phyloP scores from a whole-genome alignment of 2,113 vertebrate species.

The Ginglymostoma cirratum region DNA sequence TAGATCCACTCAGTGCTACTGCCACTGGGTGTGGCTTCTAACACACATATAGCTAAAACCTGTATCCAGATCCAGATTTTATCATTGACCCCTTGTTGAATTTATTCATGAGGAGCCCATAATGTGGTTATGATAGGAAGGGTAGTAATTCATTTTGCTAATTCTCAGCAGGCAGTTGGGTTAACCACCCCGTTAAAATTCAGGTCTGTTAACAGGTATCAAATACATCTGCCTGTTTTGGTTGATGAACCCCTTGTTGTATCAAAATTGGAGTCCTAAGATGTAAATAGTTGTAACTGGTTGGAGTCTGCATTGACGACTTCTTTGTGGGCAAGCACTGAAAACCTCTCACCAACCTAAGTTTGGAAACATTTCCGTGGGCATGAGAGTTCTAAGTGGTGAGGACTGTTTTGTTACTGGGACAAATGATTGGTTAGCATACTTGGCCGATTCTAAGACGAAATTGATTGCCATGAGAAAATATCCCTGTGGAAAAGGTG shows the following conservation, averaged over 20 bases:
- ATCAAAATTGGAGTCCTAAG: not conserved
- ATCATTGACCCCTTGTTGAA: not conserved
- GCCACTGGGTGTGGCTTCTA: not conserved
- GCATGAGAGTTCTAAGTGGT: not conserved
- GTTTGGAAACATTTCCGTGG: not conserved
- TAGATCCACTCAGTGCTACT: not conserved
- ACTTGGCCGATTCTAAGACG: not conserved
- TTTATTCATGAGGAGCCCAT: not conserved
- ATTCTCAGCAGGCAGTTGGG: not conserved
- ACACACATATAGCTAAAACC: not conserved
- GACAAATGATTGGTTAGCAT: not conserved
- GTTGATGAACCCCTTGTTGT: not conserved
- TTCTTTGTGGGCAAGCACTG: not conserved
- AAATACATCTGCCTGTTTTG: not conserved
- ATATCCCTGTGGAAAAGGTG: not conserved
- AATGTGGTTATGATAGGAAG: not conserved
- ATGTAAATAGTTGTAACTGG: not conserved
- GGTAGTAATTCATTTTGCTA: not conserved
- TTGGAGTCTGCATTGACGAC: not conserved
- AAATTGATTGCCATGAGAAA: not conserved
- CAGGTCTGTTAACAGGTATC: not conserved
- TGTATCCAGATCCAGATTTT: not conserved
- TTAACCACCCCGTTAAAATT: not conserved
- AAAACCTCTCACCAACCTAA: not conserved
- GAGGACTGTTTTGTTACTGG: not conserved